Evolutionary conservation across 2,113 vertebrate species (phyloP).

Genomic region (Bettongia penicillata): DNA sequence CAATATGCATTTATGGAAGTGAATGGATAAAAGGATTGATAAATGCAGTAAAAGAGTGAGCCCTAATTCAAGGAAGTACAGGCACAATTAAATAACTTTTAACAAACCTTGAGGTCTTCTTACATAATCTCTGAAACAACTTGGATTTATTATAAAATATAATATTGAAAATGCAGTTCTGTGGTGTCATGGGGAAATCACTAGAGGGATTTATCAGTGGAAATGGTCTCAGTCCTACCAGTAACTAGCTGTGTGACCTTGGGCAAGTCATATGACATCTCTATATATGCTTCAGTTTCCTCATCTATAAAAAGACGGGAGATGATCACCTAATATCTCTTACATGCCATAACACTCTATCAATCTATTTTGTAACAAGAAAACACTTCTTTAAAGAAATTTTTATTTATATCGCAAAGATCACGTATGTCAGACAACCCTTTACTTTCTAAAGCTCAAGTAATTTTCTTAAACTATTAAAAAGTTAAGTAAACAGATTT

Average conservation of each 20-base stretch:
- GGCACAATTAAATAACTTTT: constrained; percentile 86
- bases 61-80: constrained; percentile 83
- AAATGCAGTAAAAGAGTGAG: constrained; percentile 91
- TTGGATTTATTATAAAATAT: constrained; percentile 28
- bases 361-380: not conserved
- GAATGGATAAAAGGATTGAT: constrained; percentile 90
- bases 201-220: not conserved
- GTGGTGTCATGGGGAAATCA: not conserved
- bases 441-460: not conserved
- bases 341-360: not conserved
- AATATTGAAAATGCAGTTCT: constrained; percentile 41
- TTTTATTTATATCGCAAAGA: not conserved
- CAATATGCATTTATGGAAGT: constrained; percentile 82
- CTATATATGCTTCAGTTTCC: constrained; percentile 10
- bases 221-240: not conserved
- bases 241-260: not conserved
- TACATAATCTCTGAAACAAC: constrained; percentile 71
- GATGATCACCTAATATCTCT: not conserved
- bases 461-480: not conserved
- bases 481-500: not conserved
- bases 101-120: constrained; percentile 77
- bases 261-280: not conserved
- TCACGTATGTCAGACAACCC: too few relatives aligned
- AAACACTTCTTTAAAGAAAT: not conserved
- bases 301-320: constrained; percentile 3